These are phyloP conservation scores for Otis tarda DNA, from an alignment of 2,113 vertebrate species.

Conservation along the genomic window DNA sequence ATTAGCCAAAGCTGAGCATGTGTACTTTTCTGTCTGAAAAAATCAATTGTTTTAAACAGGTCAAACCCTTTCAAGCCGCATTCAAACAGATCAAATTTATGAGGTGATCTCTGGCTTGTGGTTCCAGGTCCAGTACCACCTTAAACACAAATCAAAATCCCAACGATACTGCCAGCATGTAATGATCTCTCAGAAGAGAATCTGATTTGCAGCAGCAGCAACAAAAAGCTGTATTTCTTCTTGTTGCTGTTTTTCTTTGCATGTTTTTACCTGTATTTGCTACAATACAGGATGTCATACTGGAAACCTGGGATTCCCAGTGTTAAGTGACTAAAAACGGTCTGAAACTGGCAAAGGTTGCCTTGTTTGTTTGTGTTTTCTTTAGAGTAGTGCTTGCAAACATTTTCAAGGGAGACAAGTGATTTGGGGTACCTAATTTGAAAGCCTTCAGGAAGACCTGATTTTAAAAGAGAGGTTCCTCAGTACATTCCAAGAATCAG, in stretches of 20 bases:
- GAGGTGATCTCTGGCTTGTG: neutral
- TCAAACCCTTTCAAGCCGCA: neutral
- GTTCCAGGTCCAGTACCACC: neutral
- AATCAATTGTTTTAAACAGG: neutral
- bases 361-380: neutral
- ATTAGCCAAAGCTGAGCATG: neutral
- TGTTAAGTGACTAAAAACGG: neutral
- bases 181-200: neutral
- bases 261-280: neutral
- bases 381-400: neutral
- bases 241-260: neutral
- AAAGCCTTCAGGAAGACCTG: neutral
- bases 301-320: neutral
- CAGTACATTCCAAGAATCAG: neutral
- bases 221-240: neutral
- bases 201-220: neutral
- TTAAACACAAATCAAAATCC: neutral
- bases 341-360: neutral
- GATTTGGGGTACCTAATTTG: neutral
- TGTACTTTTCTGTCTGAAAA: neutral
- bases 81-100: neutral
- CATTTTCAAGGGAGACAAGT: neutral
- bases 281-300: neutral
- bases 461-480: neutral
- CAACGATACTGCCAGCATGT: neutral